A percentile compares a stretch with the other conserved stretches of the same genome.
Evolutionary conservation across 2,888 invertebrate species (phyloP).

Genomic region (Caenorhabditis uteleia): DNA sequence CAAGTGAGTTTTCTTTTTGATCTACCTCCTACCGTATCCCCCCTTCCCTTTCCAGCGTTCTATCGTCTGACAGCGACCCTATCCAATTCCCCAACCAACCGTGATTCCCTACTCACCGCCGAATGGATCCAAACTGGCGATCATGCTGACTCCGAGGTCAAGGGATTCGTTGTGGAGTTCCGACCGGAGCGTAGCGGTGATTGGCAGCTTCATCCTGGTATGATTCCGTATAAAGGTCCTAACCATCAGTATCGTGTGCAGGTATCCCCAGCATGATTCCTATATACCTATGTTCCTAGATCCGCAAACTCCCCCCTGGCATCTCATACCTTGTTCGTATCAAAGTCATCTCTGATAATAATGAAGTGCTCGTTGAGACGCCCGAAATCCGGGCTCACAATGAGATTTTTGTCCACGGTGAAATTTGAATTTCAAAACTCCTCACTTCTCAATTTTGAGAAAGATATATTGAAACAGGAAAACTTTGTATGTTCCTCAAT

Average conservation of each 20-base stretch:
- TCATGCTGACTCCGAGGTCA: constrained; percentile 67
- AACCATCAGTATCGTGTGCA: constrained; percentile 69
- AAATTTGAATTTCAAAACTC: too few species aligned
- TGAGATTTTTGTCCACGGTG: too few species aligned
- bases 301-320: constrained; percentile 67
- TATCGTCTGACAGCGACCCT: too few species aligned
- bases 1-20: too few species aligned
- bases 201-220: constrained; percentile 69
- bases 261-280: too few species aligned
- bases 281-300: too few species aligned
- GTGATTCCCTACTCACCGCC: constrained; percentile 68
- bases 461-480: too few species aligned
- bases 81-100: too few species aligned
- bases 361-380: constrained; percentile 68
- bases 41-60: too few species aligned
- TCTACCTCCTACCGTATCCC: too few species aligned
- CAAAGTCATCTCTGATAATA: constrained; percentile 66
- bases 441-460: too few species aligned
- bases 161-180: constrained; percentile 69
- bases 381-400: constrained; percentile 69
- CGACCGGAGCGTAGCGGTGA: constrained; percentile 64
- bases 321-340: constrained; percentile 69
- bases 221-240: constrained; percentile 70
- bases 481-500: too few species aligned
- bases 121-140: constrained; percentile 70